Conservation (phyloP, 2,888 invertebrate species). For the Papilio gigon region DNA sequence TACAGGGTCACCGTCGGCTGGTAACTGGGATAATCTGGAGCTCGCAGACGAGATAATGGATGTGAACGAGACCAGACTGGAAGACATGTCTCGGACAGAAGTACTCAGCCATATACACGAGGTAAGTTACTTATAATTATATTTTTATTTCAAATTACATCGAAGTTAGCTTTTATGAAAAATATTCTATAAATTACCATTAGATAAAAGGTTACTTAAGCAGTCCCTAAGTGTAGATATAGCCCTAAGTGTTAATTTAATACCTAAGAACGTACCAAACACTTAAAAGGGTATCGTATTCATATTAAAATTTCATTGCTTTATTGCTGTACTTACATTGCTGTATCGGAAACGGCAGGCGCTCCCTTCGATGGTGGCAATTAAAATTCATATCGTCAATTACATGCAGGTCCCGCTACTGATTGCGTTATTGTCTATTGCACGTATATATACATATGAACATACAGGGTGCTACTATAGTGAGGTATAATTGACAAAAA, state of each 20-base stretch:
- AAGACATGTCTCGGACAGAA: slow-evolving; percentile 95
- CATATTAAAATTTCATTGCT: not conserved
- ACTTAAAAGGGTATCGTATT: too few species aligned
- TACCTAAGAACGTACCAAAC: too few species aligned
- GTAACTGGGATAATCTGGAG: slow-evolving; percentile 93
- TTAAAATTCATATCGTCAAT: slow-evolving; percentile 22
- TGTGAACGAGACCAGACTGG: slow-evolving; percentile 96
- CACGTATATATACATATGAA: not conserved
- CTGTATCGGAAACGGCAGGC: slow-evolving; percentile 2
- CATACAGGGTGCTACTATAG: not conserved
- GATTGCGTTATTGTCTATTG: slow-evolving; percentile 24
- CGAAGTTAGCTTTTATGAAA: too few species aligned
- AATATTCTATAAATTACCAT: too few species aligned
- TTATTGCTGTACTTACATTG: not conserved
- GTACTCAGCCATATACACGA: slow-evolving; percentile 97
- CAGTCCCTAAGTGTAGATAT: too few species aligned
- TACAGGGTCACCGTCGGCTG: slow-evolving; percentile 84
- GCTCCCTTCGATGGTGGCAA: slow-evolving; percentile 3
- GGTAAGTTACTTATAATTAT: slow-evolving; percentile 78
- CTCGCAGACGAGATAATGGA: slow-evolving; percentile 98
- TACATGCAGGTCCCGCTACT: slow-evolving; percentile 1
- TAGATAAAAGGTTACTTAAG: too few species aligned
- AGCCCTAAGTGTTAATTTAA: too few species aligned
- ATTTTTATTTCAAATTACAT: too few species aligned
- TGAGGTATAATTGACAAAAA: not conserved